Evolutionary conservation across 2,113 vertebrate genomes (phyloP).

Genomic region (Anas platyrhynchos): DNA sequence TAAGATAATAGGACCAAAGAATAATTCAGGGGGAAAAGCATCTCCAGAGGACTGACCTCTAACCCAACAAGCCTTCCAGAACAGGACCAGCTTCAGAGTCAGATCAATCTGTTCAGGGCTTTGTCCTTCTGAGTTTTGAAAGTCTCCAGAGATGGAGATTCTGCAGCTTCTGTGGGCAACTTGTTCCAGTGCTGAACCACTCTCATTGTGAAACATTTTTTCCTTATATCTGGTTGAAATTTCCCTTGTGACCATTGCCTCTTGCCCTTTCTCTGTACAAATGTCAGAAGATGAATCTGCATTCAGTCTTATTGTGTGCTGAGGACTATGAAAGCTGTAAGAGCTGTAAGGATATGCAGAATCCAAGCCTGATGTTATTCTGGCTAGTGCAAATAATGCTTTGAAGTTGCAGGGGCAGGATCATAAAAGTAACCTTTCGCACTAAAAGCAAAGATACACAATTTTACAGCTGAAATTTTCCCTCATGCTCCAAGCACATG

Average conservation of each 20-base stretch:
- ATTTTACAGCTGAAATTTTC: background rate
- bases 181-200: accelerated
- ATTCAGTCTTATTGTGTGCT: background rate
- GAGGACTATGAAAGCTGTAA: background rate
- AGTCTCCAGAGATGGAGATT: background rate
- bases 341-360: background rate
- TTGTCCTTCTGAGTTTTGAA: background rate
- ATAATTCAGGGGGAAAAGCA: background rate
- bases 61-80: background rate
- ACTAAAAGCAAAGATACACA: background rate
- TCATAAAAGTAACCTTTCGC: background rate
- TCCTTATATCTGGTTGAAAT: background rate
- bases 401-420: background rate
- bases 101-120: background rate
- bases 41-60: background rate
- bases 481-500: accelerated
- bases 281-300: background rate
- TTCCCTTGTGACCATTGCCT: background rate
- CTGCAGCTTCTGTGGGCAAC: background rate
- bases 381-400: background rate
- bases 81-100: background rate
- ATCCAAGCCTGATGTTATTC: background rate
- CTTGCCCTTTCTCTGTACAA: background rate
- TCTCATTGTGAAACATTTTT: background rate
- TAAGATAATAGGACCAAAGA: background rate